A percentile compares a stretch with the other conserved stretches of the same genome.
These are phyloP conservation scores for Chromobotia macracanthus DNA, from an alignment of 2,797 vertebrate genomes.

Conservation along the genomic window DNA sequence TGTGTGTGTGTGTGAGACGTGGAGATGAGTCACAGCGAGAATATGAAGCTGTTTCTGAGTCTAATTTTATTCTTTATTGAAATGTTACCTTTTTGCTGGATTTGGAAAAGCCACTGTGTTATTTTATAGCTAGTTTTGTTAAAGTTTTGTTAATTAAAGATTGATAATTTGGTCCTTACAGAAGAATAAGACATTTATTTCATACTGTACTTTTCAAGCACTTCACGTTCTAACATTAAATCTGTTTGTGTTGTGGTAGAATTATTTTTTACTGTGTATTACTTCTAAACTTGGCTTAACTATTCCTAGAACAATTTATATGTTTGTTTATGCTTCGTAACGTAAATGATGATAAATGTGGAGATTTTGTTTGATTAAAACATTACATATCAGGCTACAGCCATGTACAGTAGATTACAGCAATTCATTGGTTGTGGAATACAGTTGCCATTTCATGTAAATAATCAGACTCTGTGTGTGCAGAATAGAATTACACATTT, in stretches of 20 bases:
- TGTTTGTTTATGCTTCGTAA: no score
- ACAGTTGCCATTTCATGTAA: background rate
- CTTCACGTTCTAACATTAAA: background rate
- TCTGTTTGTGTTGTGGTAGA: background rate
- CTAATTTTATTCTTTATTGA: background rate
- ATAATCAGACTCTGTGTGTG: background rate
- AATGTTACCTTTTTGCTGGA: background rate
- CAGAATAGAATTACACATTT: background rate
- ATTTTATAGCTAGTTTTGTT: constrained; percentile 25
- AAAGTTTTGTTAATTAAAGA: background rate
- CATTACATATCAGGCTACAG: background rate
- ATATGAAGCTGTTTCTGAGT: background rate
- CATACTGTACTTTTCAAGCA: background rate
- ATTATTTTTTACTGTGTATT: no score
- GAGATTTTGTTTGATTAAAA: background rate
- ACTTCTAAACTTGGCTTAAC: no score
- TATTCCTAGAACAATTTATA: no score
- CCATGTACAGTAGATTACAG: background rate
- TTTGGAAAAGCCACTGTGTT: constrained; percentile 4
- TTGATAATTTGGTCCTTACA: no score
- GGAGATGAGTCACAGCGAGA: constrained; percentile 22
- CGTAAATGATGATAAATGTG: no score
- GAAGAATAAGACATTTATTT: background rate
- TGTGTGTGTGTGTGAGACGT: background rate
- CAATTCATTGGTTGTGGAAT: no score